Evolutionary conservation across 2,888 invertebrate genomes (phyloP).

Genomic region (Strigamia maritima): DNA sequence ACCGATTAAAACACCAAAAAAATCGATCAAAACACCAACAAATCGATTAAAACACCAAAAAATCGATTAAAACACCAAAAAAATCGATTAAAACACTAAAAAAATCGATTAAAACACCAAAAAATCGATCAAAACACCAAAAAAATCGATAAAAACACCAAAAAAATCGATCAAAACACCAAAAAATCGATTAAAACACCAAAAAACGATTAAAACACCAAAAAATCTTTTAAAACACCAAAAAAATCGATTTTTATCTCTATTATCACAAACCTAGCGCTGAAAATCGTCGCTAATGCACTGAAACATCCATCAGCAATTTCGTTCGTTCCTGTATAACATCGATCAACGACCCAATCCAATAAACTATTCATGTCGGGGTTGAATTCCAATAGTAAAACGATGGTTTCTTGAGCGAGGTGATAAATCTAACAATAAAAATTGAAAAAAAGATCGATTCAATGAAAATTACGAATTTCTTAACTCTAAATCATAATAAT

Average conservation of each 20-base stretch:
- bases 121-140: too few relatives aligned
- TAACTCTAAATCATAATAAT: neutral
- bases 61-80: too few relatives aligned
- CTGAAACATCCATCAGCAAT: constrained; percentile 96
- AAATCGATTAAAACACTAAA: too few relatives aligned
- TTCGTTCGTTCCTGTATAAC: constrained; percentile 85
- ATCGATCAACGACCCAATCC: constrained; percentile 97
- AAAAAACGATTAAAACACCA: too few relatives aligned
- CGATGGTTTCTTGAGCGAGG: constrained; percentile 88
- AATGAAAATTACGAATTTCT: neutral
- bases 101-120: too few relatives aligned
- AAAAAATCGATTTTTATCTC: constrained; percentile 7
- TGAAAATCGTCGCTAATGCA: constrained; percentile 93
- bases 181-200: too few relatives aligned
- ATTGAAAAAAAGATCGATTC: neutral
- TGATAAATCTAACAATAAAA: constrained; percentile 71
- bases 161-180: too few relatives aligned
- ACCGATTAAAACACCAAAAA: neutral
- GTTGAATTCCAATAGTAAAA: constrained; percentile 89
- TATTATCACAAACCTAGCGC: constrained; percentile 68
- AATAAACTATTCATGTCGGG: constrained; percentile 84
- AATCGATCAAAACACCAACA: too few relatives aligned
- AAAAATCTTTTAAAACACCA: constrained; percentile 17
- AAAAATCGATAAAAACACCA: neutral
- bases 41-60: too few relatives aligned